Evolutionary conservation across 1,140 invertebrate species (phyloP), one percentile per base, ranked within the genome.

Genomic region (Varroa destructor): DNA sequence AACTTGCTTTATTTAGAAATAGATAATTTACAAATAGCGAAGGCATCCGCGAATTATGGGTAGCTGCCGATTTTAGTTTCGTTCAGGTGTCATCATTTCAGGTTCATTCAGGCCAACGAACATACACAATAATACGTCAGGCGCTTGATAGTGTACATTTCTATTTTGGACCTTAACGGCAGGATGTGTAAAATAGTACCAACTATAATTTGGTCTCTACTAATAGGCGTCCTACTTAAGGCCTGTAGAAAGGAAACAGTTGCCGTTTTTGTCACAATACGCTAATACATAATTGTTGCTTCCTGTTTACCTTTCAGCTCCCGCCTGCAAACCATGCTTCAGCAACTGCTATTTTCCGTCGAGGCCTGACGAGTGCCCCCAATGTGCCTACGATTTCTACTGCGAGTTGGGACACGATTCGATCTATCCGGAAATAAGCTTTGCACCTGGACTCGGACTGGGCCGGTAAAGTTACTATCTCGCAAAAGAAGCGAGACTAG

Each of bases 271-370:
- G 57, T 58, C 3, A 58, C 40, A 36, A 58, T 42, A 3, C 57
- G 46, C 40, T n/a, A 14, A 12, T 12, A 67, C 12, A 12, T 40
- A 67, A 67, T 1, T 37, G 14, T 40, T 67, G 40, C 37, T 58
- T 40, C 36, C 40, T 67, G 61, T 3, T 51, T 8, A 51, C 8
- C 3, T 67, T 67, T 46, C 61, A 67, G 61, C 61, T n/a, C 61
- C 61, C 40, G 61, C 61, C 3, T 67, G 61, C 36, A 40, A 46
- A 67, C 46, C 46, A 40, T 67, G 61, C 37, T 40, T 43, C 61
- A 67, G 61, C 61, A 46, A 46, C 12, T 67, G 61, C 37, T 67
- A 67, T 40, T 37, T 67, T 25, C 61, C 61, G 12, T 67, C 61
- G 61, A 40, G 61, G 8, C 61, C 61, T 1, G 61, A 67, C 36